Base-by-base conservation (phyloP, 2,797 vertebrate genomes). In the Garrulus glandarius region DNA sequence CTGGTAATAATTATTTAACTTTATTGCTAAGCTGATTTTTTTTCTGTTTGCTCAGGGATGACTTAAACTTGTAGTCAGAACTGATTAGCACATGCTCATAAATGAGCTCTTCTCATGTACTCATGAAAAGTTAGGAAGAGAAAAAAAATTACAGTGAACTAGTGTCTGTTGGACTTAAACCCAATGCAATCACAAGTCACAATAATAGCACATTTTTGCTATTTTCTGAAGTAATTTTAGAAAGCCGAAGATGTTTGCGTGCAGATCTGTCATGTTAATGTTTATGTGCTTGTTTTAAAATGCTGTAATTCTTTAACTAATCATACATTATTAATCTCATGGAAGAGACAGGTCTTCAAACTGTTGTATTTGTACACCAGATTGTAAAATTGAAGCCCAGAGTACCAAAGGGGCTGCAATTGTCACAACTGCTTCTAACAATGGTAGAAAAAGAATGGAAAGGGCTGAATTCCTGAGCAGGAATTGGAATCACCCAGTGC, bases 1-100 rank as follows among this genome's bases (percentile, higher is more conserved):
- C 93, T 93, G 90, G 81, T 92, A 98, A 97, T 97, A 98, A 97
- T 98, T 98, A 97, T 96, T 98, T 97, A 98, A 95, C 97, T 97
- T 98, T 94, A 93, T 96, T 97, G 91, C 95, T 96, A 96, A 96
- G 92, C 82, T 60, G 92, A 96, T 96, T 95, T 97, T 95, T 97
- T 97, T 95, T 97, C 93, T 98, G 86, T 98, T 97, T 97, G 96
- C 92, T 97, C 91, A 97, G 72, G 93, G 89, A 96, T 95, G 93
- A 93, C 92, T 97, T 97, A 95, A 93, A 95, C 80, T 94, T 95
- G 86, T 96, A 95, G 94, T 95, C 94, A 89, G 79, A 96, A 92
- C 92, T n/a, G 49, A 95, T 97, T 96, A 97, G 94, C 64, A 79
- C 92, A 60, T 61, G 77, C 88, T 97, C 46, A 77, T 90, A 96